Conservation (phyloP, 2,888 invertebrate genomes). For the Cheilosia pagana region DNA sequence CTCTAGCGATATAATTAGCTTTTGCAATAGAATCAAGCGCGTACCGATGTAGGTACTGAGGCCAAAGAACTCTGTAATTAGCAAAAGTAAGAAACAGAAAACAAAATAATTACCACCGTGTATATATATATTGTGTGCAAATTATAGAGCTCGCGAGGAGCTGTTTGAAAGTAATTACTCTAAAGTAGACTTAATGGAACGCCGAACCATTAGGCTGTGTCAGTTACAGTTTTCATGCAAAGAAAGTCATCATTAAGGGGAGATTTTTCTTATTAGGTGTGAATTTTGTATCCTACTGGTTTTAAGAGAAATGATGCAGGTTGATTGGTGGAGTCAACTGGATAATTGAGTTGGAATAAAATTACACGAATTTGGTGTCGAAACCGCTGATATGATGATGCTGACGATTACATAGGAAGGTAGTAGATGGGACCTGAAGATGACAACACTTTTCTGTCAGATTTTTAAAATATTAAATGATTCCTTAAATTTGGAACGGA, state of each 20-base stretch:
- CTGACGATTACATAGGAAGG: no score
- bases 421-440: no score
- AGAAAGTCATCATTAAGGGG: conserved; percentile 8
- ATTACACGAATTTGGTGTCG: no score
- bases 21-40: conserved; percentile 2
- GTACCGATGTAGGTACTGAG: conserved; percentile 21
- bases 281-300: conserved; percentile 12
- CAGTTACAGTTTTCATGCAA: neutral
- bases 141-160: conserved; percentile 13
- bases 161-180: conserved; percentile 16
- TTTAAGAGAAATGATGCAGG: conserved; percentile 1
- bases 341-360: neutral
- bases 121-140: conserved; percentile 10
- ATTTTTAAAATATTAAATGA: no score
- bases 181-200: neutral
- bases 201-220: conserved; percentile 1
- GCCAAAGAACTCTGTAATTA: conserved; percentile 31
- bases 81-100: conserved; percentile 1
- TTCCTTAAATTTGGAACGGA: no score
- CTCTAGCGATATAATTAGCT: conserved; percentile 28
- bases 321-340: neutral
- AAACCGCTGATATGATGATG: no score
- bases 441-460: no score
- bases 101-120: conserved; percentile 19
- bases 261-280: neutral